Evolutionary conservation across 2,888 invertebrate species (phyloP).

Genomic region (Pachliopta kotzebuea): DNA sequence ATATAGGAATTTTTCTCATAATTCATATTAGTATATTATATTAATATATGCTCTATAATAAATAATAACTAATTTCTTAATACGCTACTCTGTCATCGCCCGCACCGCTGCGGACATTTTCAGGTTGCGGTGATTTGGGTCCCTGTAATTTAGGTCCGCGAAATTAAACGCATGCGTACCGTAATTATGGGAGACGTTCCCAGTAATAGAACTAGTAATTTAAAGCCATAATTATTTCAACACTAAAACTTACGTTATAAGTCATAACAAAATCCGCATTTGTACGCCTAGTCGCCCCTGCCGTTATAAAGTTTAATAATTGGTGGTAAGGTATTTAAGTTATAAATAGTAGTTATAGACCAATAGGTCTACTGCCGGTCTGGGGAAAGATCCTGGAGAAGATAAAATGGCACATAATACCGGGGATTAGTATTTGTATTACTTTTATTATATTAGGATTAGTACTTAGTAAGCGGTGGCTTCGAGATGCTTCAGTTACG

Average conservation of each 20-base stretch:
- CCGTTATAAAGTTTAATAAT: background rate
- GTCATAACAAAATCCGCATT: background rate
- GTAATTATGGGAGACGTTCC: slow-evolving; percentile 17
- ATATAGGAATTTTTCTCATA: too few species aligned
- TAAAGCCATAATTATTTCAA: background rate
- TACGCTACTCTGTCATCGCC: slow-evolving; percentile 5
- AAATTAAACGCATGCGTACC: slow-evolving; percentile 24
- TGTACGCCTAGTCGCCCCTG: background rate
- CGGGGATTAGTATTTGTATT: too few species aligned
- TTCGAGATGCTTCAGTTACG: too few species aligned
- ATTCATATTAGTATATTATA: too few species aligned
- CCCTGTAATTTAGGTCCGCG: slow-evolving; percentile 18
- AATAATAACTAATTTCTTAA: background rate
- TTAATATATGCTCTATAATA: background rate
- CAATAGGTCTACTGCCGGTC: too few species aligned
- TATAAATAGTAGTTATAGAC: too few species aligned
- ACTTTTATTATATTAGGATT: too few species aligned
- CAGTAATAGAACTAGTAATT: slow-evolving; percentile 1
- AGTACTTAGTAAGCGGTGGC: too few species aligned
- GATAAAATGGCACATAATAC: too few species aligned
- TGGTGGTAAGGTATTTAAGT: too few species aligned
- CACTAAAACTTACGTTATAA: background rate
- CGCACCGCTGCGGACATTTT: slow-evolving; percentile 14
- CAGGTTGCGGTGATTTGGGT: slow-evolving; percentile 26
- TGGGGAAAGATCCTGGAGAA: too few species aligned